Evolutionary conservation across 2,797 vertebrate genomes (phyloP).

Genomic region (Diplodus puntazzo): DNA sequence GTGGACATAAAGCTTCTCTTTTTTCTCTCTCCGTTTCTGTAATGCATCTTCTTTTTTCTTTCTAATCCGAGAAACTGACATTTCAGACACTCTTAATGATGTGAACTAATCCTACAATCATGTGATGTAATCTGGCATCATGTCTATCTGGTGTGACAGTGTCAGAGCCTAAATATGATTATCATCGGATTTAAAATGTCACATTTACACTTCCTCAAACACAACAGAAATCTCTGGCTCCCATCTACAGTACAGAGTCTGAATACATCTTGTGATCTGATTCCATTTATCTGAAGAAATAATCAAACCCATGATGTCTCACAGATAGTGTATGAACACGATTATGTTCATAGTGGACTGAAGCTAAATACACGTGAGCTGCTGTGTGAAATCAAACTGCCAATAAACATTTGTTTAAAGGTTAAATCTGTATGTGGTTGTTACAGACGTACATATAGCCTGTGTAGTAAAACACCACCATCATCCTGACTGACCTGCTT

Average conservation of each 20-base stretch:
- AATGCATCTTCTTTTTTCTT: too few species aligned
- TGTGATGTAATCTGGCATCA: background rate
- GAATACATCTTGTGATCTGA: background rate
- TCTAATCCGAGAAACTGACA: background rate
- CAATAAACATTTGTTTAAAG: background rate
- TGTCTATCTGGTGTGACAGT: background rate
- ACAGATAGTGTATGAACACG: too few species aligned
- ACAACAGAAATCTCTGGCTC: background rate
- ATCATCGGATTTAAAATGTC: constrained; percentile 4
- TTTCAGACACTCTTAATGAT: background rate
- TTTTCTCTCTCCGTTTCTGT: background rate
- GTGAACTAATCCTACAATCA: background rate
- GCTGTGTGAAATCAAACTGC: background rate
- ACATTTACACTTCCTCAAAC: background rate
- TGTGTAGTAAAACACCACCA: background rate
- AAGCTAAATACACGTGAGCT: background rate
- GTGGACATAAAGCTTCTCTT: background rate
- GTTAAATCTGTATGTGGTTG: background rate
- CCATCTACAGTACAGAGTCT: background rate
- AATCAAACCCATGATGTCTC: background rate
- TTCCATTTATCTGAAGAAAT: background rate
- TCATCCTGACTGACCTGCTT: background rate
- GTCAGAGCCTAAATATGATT: too few species aligned
- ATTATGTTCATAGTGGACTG: background rate
- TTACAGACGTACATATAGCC: background rate